Conservation (phyloP, 2,797 vertebrate species). For the Heterohyrax brucei region DNA sequence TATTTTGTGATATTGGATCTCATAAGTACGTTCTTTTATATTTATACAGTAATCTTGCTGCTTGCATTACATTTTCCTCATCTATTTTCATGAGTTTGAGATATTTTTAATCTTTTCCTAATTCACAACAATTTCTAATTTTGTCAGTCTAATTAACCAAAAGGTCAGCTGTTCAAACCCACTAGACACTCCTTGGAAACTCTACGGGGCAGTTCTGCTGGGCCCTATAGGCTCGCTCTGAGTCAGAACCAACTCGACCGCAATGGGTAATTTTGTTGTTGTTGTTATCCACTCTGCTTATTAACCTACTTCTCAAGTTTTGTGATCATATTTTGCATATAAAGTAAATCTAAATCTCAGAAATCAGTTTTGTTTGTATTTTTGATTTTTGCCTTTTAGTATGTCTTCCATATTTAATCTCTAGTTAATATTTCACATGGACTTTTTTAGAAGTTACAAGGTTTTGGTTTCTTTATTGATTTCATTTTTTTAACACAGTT, state of each 20-base stretch:
- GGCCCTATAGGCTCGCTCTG: no score
- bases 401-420: not conserved
- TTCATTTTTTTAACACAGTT: not conserved
- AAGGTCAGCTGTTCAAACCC: no score
- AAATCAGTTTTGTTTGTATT: not conserved
- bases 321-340: not conserved
- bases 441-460: not conserved
- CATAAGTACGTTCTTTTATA: not conserved
- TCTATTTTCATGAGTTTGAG: not conserved
- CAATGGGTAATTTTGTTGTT: no score
- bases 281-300: not conserved
- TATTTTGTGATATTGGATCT: not conserved
- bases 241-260: no score
- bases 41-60: not conserved
- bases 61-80: not conserved
- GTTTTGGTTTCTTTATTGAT: conserved; percentile 13
- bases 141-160: not conserved
- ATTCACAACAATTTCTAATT: not conserved
- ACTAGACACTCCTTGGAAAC: no score
- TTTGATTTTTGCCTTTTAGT: not conserved
- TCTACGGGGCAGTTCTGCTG: no score
- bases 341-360: not conserved
- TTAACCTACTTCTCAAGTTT: not conserved
- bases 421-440: not conserved
- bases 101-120: conserved; percentile 19